A percentile compares a stretch with the other conserved stretches of the same genome.
Conservation (phyloP, 2,113 vertebrate genomes). For the Monopterus albus region DNA sequence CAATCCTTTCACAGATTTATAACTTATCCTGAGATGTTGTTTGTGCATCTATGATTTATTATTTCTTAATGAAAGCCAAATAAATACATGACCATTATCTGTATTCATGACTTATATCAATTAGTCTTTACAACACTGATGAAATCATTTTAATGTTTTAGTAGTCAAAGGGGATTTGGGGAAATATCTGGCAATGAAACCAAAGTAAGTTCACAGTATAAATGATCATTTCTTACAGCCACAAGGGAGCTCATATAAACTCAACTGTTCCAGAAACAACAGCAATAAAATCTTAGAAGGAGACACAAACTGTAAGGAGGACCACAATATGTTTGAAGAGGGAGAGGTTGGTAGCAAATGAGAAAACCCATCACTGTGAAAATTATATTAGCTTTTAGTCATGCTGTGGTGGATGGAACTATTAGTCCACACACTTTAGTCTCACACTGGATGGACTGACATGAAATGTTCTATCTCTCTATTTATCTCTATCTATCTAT, state of each 20-base stretch:
- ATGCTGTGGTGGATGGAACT: not conserved
- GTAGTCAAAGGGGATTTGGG: constrained; percentile 6
- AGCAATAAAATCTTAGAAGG: constrained; percentile 40
- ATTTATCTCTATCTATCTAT: not conserved
- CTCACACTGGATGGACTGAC: not conserved
- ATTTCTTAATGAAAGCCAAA: constrained; percentile 5
- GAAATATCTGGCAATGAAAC: constrained; percentile 40
- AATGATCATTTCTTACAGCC: constrained; percentile 48
- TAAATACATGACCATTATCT: not conserved
- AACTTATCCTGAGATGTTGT: not conserved
- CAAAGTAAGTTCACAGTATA: constrained; percentile 38
- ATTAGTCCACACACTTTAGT: not conserved
- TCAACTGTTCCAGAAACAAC: constrained; percentile 44
- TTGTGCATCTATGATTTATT: not conserved
- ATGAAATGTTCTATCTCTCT: not conserved
- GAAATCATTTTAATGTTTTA: constrained; percentile 1
- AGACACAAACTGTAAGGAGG: constrained; percentile 22
- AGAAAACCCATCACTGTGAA: constrained; percentile 36
- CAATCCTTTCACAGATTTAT: not conserved
- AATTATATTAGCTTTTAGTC: constrained; percentile 10
- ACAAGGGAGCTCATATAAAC: constrained; percentile 55
- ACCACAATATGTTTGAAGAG: constrained; percentile 13
- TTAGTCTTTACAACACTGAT: not conserved
- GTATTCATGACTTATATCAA: not conserved
- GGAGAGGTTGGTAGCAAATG: not conserved